Base-by-base conservation (phyloP, 2,888 invertebrate species). In the Drosophila buzzatii region DNA sequence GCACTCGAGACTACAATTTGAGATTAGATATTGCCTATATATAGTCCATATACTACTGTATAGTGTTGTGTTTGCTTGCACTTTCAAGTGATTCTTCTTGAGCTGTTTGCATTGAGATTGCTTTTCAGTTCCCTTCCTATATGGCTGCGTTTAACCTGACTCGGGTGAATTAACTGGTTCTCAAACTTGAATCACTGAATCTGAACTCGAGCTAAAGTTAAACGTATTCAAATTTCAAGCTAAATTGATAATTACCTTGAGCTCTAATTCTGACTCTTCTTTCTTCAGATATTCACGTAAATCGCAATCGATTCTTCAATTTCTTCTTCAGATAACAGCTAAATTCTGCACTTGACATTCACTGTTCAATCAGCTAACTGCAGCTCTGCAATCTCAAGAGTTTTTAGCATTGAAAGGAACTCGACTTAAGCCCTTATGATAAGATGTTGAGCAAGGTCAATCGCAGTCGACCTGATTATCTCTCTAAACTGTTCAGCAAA, bases 391-490 rank as follows among this genome's bases (percentile, higher is more conserved):
- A 35, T 12, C 8, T 67, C 51, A 57, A 66, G 60, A 51, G 33
- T 16, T 51, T 33, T 18, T 10, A 31, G 2, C 49, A 49, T 49
- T 49, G 49, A 31, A 49, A n/a, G n/a, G 9, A 42, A 67, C 62
- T 56, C 59, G 56, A 72, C 12, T 39, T 71, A 76, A 59, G 56
- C 55, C 61, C 71, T 45, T 45, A 6, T 12, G 49, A 23, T 35
- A 16, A 55, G 44, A 27, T 3, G 27, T 3, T 27, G 3, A 18
- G 44, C 35, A 14, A 27, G 35, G 33, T 33, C 45, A 47, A 63
- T 44, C 42, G 27, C 41, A 33, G 20, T 60, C 31, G 8, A 51
- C 49, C 49, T 20, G 27, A 18, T 35, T 44, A 20, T 8, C 35
- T 18, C 1, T 5, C 6, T 18, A 23, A 10, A 41, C 41, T 55